These are phyloP conservation scores for Baronia brevicornis DNA, from an alignment of 2,888 invertebrate species.

Conservation along the genomic window DNA sequence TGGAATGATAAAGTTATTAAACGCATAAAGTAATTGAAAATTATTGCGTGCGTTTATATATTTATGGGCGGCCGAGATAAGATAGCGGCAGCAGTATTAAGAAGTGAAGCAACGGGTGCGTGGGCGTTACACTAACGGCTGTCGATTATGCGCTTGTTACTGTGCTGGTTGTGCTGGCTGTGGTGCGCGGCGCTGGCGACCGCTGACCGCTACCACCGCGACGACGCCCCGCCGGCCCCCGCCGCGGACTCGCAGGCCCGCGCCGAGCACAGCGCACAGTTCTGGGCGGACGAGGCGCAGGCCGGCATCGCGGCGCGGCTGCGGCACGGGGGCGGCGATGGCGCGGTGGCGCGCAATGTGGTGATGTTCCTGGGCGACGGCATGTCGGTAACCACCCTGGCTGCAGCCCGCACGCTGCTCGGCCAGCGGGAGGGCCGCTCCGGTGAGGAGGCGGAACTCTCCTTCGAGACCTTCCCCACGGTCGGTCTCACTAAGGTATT, in stretches of 20 bases:
- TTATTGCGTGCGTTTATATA: no score
- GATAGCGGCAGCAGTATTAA: no score
- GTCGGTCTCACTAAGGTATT: slow-evolving; percentile 78
- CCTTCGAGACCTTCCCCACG: slow-evolving; percentile 78
- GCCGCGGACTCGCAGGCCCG: neutral
- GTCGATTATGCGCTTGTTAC: no score
- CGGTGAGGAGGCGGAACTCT: slow-evolving; percentile 76
- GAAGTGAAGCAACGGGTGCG: no score
- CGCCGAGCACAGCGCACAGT: slow-evolving; percentile 27
- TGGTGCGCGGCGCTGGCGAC: neutral
- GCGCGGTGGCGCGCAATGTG: slow-evolving; percentile 59
- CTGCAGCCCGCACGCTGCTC: slow-evolving; percentile 78
- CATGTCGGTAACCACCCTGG: slow-evolving; percentile 81
- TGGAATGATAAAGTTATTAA: no score
- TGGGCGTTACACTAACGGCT: no score
- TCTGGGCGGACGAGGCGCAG: slow-evolving; percentile 61
- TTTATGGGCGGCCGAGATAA: no score
- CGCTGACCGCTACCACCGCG: slow-evolving; percentile 7
- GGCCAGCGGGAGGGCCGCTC: slow-evolving; percentile 71
- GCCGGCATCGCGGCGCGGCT: slow-evolving; percentile 46
- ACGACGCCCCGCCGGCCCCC: neutral
- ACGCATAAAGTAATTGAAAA: no score
- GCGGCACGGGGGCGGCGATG: slow-evolving; percentile 13
- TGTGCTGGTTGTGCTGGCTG: neutral
- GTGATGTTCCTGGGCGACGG: slow-evolving; percentile 85